Percentiles rank a stretch among this genome's conserved stretches.
Evolutionary conservation across 1,140 invertebrate species (phyloP).

Genomic region (Bombus polaris): DNA sequence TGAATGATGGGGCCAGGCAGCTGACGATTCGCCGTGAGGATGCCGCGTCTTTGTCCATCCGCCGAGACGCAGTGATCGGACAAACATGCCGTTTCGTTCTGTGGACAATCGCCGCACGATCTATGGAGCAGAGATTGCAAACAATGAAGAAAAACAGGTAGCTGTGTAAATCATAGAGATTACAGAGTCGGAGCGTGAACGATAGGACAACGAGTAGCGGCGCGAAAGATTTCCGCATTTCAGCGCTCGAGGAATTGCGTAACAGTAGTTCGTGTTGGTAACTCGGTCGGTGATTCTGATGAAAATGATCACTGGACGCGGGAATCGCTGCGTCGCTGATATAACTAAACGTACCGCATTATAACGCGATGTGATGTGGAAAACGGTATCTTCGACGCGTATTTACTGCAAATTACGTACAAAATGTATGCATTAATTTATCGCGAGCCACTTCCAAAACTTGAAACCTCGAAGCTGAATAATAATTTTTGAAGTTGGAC

Average conservation of each 20-base stretch:
- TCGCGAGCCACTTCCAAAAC: too few species aligned
- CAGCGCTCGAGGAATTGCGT: slow-evolving; percentile 42
- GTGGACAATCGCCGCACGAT: slow-evolving; percentile 86
- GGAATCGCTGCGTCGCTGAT: background rate
- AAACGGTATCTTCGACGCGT: too few species aligned
- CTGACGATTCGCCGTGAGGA: slow-evolving; percentile 91
- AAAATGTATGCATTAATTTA: background rate
- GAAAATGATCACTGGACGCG: too few species aligned
- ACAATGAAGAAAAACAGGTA: background rate
- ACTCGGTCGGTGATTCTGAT: background rate
- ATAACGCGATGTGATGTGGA: background rate
- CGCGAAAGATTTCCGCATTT: slow-evolving; percentile 45
- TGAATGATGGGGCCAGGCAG: slow-evolving; percentile 92
- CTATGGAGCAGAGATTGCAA: slow-evolving; percentile 67
- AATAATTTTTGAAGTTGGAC: too few species aligned
- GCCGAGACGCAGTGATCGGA: slow-evolving; percentile 87
- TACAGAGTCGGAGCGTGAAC: background rate
- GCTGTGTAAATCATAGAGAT: background rate
- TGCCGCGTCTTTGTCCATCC: slow-evolving; percentile 87
- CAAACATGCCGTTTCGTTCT: slow-evolving; percentile 85
- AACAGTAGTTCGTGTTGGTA: slow-evolving; percentile 40
- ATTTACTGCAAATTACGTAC: too few species aligned
- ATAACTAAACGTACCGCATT: background rate
- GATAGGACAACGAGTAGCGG: background rate
- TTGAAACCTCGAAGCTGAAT: too few species aligned